Evolutionary conservation across 2,113 vertebrate genomes (phyloP).

Genomic region (Gnathonemus longibarbis): DNA sequence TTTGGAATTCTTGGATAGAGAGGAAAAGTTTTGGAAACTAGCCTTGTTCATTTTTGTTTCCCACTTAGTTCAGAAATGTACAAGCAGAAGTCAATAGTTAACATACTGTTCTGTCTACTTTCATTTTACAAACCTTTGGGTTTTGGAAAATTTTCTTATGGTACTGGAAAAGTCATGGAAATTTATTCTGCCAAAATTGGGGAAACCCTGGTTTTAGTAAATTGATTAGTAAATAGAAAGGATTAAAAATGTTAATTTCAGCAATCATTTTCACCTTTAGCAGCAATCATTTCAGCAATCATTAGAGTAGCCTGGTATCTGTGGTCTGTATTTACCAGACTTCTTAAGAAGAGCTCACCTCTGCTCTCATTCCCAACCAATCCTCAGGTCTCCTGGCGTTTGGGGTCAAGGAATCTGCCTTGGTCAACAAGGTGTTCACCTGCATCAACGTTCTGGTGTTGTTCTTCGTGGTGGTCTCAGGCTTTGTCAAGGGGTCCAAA

Average conservation of each 20-base stretch:
- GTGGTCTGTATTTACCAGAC: background rate
- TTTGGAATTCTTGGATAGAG: no score
- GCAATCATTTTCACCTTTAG: background rate
- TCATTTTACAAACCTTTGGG: no score
- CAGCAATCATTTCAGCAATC: background rate
- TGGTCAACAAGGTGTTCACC: slow-evolving; percentile 92
- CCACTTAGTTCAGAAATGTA: no score
- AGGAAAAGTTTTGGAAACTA: no score
- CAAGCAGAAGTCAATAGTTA: no score
- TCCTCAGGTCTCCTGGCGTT: slow-evolving; percentile 74
- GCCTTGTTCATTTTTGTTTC: no score
- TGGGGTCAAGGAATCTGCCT: slow-evolving; percentile 90
- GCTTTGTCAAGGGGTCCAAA: slow-evolving; percentile 81
- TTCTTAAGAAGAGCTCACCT: background rate
- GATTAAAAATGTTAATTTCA: background rate
- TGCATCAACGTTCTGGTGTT: slow-evolving; percentile 87
- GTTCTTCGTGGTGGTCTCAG: slow-evolving; percentile 81
- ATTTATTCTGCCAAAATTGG: no score
- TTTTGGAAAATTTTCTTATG: no score
- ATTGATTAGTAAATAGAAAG: background rate
- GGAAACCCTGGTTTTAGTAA: background rate
- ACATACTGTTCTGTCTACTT: no score
- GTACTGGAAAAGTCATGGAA: no score
- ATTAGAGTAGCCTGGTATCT: background rate
- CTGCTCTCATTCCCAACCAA: slow-evolving; percentile 8